Conservation (phyloP, 2,888 invertebrate genomes). For the Tolmerus cingulatus region DNA sequence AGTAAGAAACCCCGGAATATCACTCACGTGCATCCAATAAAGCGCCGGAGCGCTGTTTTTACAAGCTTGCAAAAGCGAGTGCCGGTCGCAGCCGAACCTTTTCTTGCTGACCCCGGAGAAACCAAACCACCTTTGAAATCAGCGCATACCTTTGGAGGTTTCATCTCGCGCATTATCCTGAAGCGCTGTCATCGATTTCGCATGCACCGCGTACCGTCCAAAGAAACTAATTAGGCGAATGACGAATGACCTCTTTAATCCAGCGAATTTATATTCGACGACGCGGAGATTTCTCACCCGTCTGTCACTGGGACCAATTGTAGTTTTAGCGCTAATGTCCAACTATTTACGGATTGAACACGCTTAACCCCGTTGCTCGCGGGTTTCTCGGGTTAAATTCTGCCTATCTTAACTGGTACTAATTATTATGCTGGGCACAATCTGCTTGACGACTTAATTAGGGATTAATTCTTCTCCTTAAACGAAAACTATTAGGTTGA, state of each 20-base stretch:
- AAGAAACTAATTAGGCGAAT: constrained; percentile 13
- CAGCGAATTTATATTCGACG: not conserved
- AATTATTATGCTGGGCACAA: not conserved
- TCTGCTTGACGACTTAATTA: not conserved
- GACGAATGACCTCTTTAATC: not conserved
- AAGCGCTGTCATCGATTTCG: constrained; percentile 4
- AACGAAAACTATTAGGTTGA: not conserved
- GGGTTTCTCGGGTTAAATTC: not conserved
- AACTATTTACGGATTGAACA: not conserved
- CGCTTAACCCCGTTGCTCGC: not conserved
- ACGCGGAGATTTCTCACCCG: not conserved
- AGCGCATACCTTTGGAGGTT: constrained; percentile 8
- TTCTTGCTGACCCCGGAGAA: constrained; percentile 5
- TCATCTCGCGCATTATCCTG: not conserved
- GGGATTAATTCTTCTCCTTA: not conserved
- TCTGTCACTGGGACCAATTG: not conserved
- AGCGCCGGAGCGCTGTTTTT: not conserved
- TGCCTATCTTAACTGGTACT: not conserved
- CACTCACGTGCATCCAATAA: not conserved
- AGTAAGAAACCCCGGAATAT: not conserved
- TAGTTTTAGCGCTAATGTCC: not conserved
- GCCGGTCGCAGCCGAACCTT: not conserved
- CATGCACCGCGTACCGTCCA: not conserved
- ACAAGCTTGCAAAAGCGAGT: not conserved
- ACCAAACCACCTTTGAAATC: constrained; percentile 8